Evolutionary conservation across 2,797 vertebrate species (phyloP), one percentile per base, ranked within the genome.

Genomic region (Pangasius macronema): DNA sequence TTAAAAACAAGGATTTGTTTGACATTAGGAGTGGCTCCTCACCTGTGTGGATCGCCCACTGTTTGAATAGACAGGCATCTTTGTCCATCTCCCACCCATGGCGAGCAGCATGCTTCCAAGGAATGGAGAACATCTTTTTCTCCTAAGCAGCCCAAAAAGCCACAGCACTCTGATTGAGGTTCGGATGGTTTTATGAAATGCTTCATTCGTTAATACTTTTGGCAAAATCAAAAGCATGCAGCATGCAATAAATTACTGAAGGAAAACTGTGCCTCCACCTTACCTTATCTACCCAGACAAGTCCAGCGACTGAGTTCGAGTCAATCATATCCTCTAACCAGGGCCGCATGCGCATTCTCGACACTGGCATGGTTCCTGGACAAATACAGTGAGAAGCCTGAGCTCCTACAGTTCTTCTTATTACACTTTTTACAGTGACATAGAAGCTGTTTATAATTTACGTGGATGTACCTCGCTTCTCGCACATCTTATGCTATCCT

Each of bases 1-100:
- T 55, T 18, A 51, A 49, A 57, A 24, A 68, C 8, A n/a, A 20
- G 16, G 9, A 67, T 11, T 53, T 67, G 30, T 53, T 46, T 63
- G 11, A 63, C 3, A 14, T 72, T 57, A 14, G 20, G 42, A 61
- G 2, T 39, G 5, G 1, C 30, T 30, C 82, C 96, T 86, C 91
- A 99, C 99, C 99, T 94, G 99, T 99, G 90, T 99, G 98, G 79
- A 98, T 95, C 91, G 99, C 99, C 99, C 99, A 99, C 83, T 94
- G 92, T 84, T 97, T 96, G 94, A 99, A 99, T 3, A 99, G 95
- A 91, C 95, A 95, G 1, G 99, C 99, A 0, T 99, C 98, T 90
- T 97, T 99, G 89, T 98, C 96, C 92, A 99, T 92, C 89, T 98
- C 96, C 98, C 98, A 99, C 80, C 99, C 98, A 0, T 99, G 98